phyloP scores from a whole-genome alignment of 2,888 invertebrate species.

The Baccha elongata region DNA sequence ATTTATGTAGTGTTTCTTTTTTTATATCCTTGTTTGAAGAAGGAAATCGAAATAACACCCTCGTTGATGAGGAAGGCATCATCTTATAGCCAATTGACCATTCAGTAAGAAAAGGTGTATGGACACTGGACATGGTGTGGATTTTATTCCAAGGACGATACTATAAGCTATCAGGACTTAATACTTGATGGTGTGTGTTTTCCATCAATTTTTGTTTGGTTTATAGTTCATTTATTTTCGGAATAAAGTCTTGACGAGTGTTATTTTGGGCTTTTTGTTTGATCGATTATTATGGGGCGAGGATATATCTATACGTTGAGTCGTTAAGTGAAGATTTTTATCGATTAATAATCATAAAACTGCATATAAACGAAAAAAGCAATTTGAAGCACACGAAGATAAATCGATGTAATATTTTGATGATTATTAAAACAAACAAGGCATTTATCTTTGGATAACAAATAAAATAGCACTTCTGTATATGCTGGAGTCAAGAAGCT shows the following conservation, averaged over 20 bases:
- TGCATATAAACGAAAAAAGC: background rate
- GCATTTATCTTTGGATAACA: no score
- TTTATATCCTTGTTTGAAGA: constrained; percentile 23
- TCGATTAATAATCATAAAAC: constrained; percentile 37
- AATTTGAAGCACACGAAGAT: background rate
- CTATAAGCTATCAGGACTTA: background rate
- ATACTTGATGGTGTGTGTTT: constrained; percentile 2
- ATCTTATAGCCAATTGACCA: constrained; percentile 26
- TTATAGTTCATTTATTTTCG: constrained; percentile 23
- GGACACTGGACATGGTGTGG: background rate
- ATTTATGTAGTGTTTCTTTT: background rate
- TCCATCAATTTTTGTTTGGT: constrained; percentile 28
- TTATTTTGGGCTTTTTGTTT: constrained; percentile 26
- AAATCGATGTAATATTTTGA: background rate
- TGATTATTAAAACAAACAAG: background rate
- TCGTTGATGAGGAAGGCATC: constrained; percentile 39
- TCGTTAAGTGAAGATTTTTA: constrained; percentile 29
- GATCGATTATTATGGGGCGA: constrained; percentile 22
- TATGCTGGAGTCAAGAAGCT: no score
- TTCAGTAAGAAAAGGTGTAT: background rate
- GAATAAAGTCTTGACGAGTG: constrained; percentile 24
- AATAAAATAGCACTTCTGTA: no score
- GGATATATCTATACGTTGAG: no score
- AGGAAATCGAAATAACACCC: constrained; percentile 58
- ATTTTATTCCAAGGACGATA: constrained; percentile 27